Evolutionary conservation across 2,888 invertebrate genomes (phyloP).

Genomic region (Synergus gifuensis): DNA sequence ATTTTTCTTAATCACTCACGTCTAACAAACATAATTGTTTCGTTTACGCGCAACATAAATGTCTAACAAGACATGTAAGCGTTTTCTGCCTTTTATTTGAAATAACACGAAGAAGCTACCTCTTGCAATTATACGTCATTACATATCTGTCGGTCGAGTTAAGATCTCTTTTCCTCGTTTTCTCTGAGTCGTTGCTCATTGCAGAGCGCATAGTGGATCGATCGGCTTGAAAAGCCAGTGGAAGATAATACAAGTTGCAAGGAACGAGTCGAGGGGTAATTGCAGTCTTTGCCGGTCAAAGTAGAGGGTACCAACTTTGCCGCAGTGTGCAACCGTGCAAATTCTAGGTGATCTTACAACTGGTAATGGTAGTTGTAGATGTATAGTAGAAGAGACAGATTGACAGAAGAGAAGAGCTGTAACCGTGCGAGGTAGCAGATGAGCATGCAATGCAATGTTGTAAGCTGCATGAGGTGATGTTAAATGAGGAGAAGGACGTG

Average conservation of each 20-base stretch:
- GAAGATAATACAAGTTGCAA: constrained; percentile 24
- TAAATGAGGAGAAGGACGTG: constrained; percentile 39
- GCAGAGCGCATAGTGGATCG: constrained; percentile 42
- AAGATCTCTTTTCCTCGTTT: constrained; percentile 34
- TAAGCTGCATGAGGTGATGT: not conserved
- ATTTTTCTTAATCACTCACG: not conserved
- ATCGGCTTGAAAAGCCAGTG: constrained; percentile 45
- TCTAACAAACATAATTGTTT: not conserved
- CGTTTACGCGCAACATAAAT: not conserved
- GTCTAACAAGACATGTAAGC: constrained; percentile 22
- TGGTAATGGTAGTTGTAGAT: constrained; percentile 8
- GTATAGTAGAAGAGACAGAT: constrained; percentile 47
- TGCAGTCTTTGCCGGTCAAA: constrained; percentile 46
- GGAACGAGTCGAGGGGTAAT: constrained; percentile 49
- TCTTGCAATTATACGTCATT: constrained; percentile 30
- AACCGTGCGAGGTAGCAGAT: not conserved
- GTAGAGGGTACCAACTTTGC: constrained; percentile 56
- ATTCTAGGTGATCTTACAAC: constrained; percentile 47
- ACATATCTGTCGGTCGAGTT: constrained; percentile 32
- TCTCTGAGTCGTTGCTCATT: not conserved
- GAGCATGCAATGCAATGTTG: constrained; percentile 11
- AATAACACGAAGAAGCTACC: constrained; percentile 28
- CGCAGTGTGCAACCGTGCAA: constrained; percentile 56
- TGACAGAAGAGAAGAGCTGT: constrained; percentile 45
- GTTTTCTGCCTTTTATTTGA: constrained; percentile 10